phyloP scores from a whole-genome alignment of 2,797 vertebrate genomes.

The Glossophaga mutica region DNA sequence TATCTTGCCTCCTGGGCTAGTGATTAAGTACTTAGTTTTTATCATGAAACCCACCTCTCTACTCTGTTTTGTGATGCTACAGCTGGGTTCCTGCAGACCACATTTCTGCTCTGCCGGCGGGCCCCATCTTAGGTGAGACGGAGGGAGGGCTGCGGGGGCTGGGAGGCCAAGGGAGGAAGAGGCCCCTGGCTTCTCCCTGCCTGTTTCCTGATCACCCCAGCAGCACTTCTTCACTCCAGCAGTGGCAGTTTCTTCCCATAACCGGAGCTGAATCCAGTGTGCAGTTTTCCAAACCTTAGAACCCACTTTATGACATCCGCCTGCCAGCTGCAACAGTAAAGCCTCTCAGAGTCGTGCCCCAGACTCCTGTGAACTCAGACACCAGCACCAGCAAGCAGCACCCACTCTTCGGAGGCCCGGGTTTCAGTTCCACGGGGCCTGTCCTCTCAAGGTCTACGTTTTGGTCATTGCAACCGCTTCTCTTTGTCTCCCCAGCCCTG shows the following conservation, averaged over 20 bases:
- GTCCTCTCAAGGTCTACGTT: background rate
- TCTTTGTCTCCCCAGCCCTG: background rate
- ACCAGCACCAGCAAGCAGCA: background rate
- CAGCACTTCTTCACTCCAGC: background rate
- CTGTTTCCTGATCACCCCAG: background rate
- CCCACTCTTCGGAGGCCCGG: background rate
- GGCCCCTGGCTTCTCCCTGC: background rate
- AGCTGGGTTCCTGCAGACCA: background rate
- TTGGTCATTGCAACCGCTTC: background rate
- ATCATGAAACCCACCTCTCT: background rate
- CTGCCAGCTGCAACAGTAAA: background rate
- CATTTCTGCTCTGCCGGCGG: background rate
- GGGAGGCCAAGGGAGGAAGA: background rate
- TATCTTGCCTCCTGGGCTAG: background rate
- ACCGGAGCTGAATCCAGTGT: background rate
- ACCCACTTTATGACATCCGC: background rate
- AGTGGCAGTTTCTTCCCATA: background rate
- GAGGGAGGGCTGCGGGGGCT: background rate
- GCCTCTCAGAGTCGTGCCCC: background rate
- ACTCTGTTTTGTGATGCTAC: background rate
- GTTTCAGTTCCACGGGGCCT: background rate
- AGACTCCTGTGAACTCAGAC: background rate
- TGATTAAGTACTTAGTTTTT: background rate
- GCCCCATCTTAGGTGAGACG: accelerated
- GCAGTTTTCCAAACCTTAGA: background rate